These are phyloP conservation scores for Camelus dromedarius DNA, from an alignment of 2,113 vertebrate species.

Conservation along the genomic window DNA sequence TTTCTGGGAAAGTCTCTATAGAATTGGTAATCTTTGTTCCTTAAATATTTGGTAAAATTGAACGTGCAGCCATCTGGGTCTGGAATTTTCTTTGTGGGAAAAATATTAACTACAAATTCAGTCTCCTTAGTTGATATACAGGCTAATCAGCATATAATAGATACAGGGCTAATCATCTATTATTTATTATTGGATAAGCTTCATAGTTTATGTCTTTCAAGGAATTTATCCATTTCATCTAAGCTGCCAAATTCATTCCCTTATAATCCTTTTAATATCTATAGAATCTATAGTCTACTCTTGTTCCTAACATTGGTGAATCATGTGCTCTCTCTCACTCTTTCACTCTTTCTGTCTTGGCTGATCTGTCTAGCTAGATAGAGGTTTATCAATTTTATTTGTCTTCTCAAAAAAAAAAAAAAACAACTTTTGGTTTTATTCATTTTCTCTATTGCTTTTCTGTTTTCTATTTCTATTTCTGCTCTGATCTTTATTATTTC, in stretches of 20 bases:
- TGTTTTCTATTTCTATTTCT: neutral
- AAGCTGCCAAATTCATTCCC: neutral
- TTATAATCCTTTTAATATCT: neutral
- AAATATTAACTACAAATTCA: neutral
- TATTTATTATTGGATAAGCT: slow-evolving; percentile 18
- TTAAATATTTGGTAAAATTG: slow-evolving; percentile 29
- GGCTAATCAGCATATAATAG: neutral
- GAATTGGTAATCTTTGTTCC: slow-evolving; percentile 1
- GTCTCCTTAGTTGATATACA: neutral
- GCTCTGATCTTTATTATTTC: slow-evolving; percentile 13
- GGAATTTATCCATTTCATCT: slow-evolving; percentile 6
- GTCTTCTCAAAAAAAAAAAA: neutral
- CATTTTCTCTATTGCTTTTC: slow-evolving; percentile 34
- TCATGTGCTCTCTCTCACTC: neutral
- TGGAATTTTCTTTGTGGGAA: neutral
- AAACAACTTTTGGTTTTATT: neutral
- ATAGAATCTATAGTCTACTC: neutral
- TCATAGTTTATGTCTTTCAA: slow-evolving; percentile 19
- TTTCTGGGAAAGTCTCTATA: slow-evolving; percentile 1
- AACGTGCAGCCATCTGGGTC: neutral
- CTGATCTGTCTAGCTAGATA: neutral
- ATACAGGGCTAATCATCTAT: neutral
- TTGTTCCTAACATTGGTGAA: neutral
- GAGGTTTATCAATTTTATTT: neutral
- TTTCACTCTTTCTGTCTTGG: neutral